A percentile compares a stretch with the other conserved stretches of the same genome.
Evolutionary conservation across 2,888 invertebrate genomes (phyloP).

Genomic region (Stramonita haemastoma): DNA sequence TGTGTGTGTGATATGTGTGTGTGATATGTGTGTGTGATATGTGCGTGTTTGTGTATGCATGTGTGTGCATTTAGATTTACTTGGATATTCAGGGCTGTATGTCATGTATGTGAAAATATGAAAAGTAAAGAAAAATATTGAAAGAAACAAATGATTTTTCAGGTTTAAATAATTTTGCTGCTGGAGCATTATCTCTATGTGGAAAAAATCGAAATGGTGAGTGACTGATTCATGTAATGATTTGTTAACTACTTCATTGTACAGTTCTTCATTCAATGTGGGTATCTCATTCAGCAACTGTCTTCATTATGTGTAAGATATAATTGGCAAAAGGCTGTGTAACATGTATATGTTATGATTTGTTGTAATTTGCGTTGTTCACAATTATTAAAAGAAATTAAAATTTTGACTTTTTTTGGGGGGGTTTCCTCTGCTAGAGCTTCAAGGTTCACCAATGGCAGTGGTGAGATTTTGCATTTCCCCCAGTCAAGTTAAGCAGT

Average conservation of each 20-base stretch:
- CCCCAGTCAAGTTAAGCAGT: too few species aligned
- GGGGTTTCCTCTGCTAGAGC: too few species aligned
- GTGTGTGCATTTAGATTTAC: not conserved
- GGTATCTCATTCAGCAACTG: too few species aligned
- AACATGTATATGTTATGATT: too few species aligned
- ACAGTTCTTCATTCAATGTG: too few species aligned
- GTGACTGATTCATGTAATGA: too few species aligned
- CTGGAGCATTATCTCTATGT: constrained; percentile 63
- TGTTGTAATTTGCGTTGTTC: not conserved
- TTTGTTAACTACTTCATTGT: too few species aligned
- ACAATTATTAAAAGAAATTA: not conserved
- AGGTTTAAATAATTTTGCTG: constrained; percentile 70
- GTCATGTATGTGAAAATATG: not conserved
- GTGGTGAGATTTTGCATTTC: too few species aligned
- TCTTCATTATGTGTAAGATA: too few species aligned
- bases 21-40: not conserved
- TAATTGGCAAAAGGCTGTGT: too few species aligned
- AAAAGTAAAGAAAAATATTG: not conserved
- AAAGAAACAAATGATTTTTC: constrained; percentile 41
- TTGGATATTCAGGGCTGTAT: not conserved
- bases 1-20: not conserved
- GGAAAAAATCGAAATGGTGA: constrained; percentile 65
- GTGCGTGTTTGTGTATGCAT: not conserved
- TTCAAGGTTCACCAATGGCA: too few species aligned
- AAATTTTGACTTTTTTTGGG: too few species aligned